These are phyloP conservation scores for Odocoileus hemionus DNA, from an alignment of 2,113 vertebrate species.

Conservation along the genomic window DNA sequence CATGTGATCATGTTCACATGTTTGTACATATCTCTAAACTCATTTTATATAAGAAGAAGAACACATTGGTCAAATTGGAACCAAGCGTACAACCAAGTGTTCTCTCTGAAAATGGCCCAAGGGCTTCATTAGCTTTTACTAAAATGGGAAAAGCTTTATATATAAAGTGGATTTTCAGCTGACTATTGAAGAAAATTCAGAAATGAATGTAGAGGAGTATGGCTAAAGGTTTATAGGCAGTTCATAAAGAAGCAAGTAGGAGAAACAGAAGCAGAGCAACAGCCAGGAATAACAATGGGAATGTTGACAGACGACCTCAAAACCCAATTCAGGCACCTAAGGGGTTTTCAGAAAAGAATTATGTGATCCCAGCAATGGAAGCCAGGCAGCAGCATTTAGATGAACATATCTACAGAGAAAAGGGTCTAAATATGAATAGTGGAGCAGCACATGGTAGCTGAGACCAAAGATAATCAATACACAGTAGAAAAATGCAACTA, in stretches of 20 bases:
- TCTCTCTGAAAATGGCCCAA: not conserved
- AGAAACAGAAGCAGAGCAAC: not conserved
- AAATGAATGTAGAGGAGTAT: not conserved
- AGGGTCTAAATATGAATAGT: not conserved
- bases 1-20: not conserved
- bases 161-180: not conserved
- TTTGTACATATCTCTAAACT: not conserved
- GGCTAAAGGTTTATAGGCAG: not conserved
- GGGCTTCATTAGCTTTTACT: not conserved
- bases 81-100: not conserved
- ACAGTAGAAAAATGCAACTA: not conserved
- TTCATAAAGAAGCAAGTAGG: not conserved
- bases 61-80: not conserved
- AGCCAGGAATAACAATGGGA: not conserved
- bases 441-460: not conserved
- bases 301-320: not conserved
- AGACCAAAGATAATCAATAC: not conserved
- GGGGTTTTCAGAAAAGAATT: constrained; percentile 30
- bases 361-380: not conserved
- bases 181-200: not conserved
- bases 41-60: not conserved
- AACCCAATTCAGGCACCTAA: not conserved
- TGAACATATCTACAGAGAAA: not conserved
- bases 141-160: not conserved
- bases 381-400: not conserved